phyloP scores from a whole-genome alignment of 1,140 invertebrate genomes.

The Polypedilum vanderplanki region DNA sequence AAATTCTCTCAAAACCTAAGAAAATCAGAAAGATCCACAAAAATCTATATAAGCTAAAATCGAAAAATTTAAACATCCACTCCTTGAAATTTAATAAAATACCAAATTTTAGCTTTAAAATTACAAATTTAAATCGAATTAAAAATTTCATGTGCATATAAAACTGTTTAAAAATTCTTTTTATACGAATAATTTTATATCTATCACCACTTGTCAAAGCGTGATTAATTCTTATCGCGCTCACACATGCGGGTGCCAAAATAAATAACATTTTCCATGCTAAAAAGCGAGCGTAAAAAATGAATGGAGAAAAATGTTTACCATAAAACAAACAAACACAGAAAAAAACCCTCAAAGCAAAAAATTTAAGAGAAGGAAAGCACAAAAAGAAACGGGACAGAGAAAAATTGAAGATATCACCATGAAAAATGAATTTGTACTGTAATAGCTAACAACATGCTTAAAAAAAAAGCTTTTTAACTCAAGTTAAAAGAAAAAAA shows the following conservation, averaged over 20 bases:
- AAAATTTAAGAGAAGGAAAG: not conserved
- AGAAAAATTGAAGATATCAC: constrained; percentile 11
- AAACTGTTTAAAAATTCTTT: too few relatives aligned
- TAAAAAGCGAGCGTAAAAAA: not conserved
- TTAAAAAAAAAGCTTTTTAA: not conserved
- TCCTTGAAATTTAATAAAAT: too few relatives aligned
- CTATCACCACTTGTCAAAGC: constrained; percentile 11
- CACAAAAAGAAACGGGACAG: not conserved
- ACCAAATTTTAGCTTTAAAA: too few relatives aligned
- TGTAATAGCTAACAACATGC: not conserved
- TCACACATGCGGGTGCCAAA: not conserved
- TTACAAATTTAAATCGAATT: too few relatives aligned
- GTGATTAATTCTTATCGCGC: not conserved
- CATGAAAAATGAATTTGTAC: constrained; percentile 7
- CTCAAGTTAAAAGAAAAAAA: too few relatives aligned
- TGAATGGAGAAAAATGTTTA: constrained; percentile 2
- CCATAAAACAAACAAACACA: not conserved
- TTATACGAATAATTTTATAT: too few relatives aligned
- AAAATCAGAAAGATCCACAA: too few relatives aligned
- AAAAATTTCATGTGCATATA: too few relatives aligned
- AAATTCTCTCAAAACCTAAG: too few relatives aligned
- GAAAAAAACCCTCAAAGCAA: not conserved
- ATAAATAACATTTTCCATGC: not conserved
- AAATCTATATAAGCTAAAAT: too few relatives aligned
- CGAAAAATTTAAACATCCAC: too few relatives aligned